Conservation (phyloP, 2,888 invertebrate genomes). For the Cepaea hortensis region DNA sequence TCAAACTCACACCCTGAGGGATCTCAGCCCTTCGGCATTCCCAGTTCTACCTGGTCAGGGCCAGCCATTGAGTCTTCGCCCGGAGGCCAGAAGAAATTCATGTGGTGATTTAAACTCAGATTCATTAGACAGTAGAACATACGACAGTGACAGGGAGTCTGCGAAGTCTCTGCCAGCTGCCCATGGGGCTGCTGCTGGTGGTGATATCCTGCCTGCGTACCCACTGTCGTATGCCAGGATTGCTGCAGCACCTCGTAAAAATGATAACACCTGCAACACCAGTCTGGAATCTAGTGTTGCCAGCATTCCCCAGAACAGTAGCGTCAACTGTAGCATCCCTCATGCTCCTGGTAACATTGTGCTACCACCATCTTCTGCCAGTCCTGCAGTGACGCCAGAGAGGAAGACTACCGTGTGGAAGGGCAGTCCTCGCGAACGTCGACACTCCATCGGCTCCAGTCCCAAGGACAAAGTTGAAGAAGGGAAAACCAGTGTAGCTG, state of each 20-base stretch:
- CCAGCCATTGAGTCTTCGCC: conserved; percentile 41
- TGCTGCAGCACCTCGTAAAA: conserved; percentile 57
- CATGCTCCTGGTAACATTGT: conserved; percentile 14
- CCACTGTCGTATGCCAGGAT: conserved; percentile 70
- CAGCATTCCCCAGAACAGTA: conserved; percentile 32
- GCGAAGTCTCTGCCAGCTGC: conserved; percentile 70
- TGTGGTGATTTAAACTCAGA: conserved; percentile 65
- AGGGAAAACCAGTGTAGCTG: conserved; percentile 44
- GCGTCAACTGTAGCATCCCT: conserved; percentile 21
- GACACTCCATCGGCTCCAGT: conserved; percentile 70
- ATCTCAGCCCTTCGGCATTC: conserved; percentile 70
- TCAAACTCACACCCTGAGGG: conserved; percentile 51
- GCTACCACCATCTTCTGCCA: not conserved
- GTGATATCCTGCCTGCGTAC: conserved; percentile 55
- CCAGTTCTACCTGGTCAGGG: conserved; percentile 60
- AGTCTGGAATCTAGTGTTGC: conserved; percentile 30
- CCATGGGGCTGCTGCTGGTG: conserved; percentile 51
- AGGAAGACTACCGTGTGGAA: conserved; percentile 67
- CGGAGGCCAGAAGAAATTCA: conserved; percentile 65
- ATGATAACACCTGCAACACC: conserved; percentile 32
- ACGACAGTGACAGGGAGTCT: conserved; percentile 72
- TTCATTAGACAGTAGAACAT: conserved; percentile 53
- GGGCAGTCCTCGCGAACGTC: conserved; percentile 65
- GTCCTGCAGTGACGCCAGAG: conserved; percentile 27
- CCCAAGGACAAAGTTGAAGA: conserved; percentile 62